Base-by-base conservation (phyloP, 2,888 invertebrate species). In the Brachypalpus laphriformis region DNA sequence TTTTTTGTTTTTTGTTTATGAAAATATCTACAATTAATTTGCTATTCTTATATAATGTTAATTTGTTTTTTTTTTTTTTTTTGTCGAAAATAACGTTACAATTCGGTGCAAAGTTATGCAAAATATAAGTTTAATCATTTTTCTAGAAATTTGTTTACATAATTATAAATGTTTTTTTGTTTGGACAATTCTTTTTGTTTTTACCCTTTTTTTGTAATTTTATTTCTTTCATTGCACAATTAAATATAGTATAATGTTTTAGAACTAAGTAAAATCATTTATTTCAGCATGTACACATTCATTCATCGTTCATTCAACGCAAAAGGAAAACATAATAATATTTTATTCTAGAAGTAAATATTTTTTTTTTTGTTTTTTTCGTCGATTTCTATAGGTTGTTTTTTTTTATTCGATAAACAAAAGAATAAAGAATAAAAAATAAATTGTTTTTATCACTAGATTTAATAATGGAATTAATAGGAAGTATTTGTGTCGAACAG, bases 1-100 rank as follows among this genome's bases (percentile, higher is more conserved):
- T 8, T 16, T 16, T 40, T 18, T 42, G 9, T 45, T 31, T 51
- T 51, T 71, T 71, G 9, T 18, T 72, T 72, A 72, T 74, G 80
- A 81, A 75, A 82, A 82, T 76, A 85, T 80, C 63, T 85, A 80
- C 74, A 74, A 70, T 74, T 70, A 57, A 75, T 85, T 85, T 70
- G 49, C 83, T 85, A 85, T 65, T 63, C 47, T 56, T 80, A 37
- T 42, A 45, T 42, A 56, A 54, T 63, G 18, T 61, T 9, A 56
- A 34, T 42, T 37, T 14, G 22, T 40, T 45, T 31, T 9, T 59
- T 34, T 9, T 31, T 34, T 25, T 45, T 34, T n/a, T 31, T 47
- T 70, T 22, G 28, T 7, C 47, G 54, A 74, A 68, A 54, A 45
- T 25, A 59, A 56, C 31, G 18, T 16, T 8, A 31, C 18, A 56